Percentiles rank a stretch among this genome's conserved stretches.
phyloP scores from a whole-genome alignment of 2,113 vertebrate genomes.

The Steatornis caripensis region DNA sequence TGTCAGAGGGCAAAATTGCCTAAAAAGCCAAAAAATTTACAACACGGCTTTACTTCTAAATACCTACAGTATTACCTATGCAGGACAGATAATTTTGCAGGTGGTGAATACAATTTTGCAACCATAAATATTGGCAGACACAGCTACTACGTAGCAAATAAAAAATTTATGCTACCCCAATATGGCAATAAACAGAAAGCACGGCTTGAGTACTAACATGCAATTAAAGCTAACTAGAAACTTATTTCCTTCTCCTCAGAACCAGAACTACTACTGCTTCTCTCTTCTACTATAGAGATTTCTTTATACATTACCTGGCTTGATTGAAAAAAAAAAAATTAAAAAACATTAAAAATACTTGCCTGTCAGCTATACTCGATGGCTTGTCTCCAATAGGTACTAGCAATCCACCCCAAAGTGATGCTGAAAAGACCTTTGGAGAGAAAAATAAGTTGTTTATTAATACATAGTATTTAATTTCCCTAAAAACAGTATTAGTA shows the following conservation, averaged over 20 bases:
- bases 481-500: neutral
- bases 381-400: constrained; percentile 83
- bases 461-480: neutral
- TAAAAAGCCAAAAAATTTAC: neutral
- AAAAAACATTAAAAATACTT: neutral
- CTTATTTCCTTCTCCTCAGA: neutral
- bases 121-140: neutral
- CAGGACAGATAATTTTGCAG: neutral
- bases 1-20: neutral
- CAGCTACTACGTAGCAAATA: neutral
- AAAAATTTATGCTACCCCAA: neutral
- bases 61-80: neutral
- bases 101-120: neutral
- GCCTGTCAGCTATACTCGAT: constrained; percentile 92
- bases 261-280: neutral
- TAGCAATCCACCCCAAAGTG: constrained; percentile 91
- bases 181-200: neutral
- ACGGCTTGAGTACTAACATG: neutral
- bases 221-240: neutral
- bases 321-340: neutral
- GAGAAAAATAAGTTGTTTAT: neutral
- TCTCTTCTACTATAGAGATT: neutral
- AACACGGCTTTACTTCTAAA: neutral
- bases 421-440: constrained; percentile 85
- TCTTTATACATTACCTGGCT: neutral